A percentile compares a stretch with the other conserved stretches of the same genome.
Conservation (phyloP, 2,113 vertebrate species). For the Barbus barbus region DNA sequence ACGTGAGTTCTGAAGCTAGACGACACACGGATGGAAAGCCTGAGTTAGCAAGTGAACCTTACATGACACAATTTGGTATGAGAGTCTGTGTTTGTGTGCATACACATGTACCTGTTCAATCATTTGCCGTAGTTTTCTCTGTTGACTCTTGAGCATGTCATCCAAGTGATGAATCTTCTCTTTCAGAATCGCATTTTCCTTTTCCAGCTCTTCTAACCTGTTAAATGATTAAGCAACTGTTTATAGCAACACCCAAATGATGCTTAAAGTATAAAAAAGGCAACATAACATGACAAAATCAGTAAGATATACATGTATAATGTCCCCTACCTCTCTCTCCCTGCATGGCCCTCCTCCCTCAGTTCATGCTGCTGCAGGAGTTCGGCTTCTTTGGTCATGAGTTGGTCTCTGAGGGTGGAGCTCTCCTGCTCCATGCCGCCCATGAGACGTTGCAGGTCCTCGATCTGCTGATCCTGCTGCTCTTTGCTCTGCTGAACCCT, state of each 20-base stretch:
- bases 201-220: slow-evolving; percentile 84
- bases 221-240: not conserved
- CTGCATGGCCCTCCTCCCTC: slow-evolving; percentile 71
- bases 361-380: slow-evolving; percentile 73
- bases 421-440: slow-evolving; percentile 88
- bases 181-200: slow-evolving; percentile 84
- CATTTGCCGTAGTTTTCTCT: slow-evolving; percentile 94
- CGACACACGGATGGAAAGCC: not conserved
- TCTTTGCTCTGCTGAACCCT: slow-evolving; percentile 66
- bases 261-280: not conserved
- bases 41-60: not conserved
- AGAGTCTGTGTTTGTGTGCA: slow-evolving; percentile 14
- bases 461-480: slow-evolving; percentile 77
- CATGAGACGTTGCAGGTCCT: slow-evolving; percentile 83
- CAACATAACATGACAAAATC: not conserved
- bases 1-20: slow-evolving; percentile 92
- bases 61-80: not conserved
- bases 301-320: not conserved
- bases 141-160: slow-evolving; percentile 95
- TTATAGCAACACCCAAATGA: not conserved
- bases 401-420: slow-evolving; percentile 74
- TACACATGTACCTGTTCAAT: slow-evolving; percentile 86
- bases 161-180: slow-evolving; percentile 95
- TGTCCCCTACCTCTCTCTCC: slow-evolving; percentile 79
- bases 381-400: slow-evolving; percentile 78